Evolutionary conservation across 2,888 invertebrate species (phyloP).

Genomic region (Salpingus planirostris): DNA sequence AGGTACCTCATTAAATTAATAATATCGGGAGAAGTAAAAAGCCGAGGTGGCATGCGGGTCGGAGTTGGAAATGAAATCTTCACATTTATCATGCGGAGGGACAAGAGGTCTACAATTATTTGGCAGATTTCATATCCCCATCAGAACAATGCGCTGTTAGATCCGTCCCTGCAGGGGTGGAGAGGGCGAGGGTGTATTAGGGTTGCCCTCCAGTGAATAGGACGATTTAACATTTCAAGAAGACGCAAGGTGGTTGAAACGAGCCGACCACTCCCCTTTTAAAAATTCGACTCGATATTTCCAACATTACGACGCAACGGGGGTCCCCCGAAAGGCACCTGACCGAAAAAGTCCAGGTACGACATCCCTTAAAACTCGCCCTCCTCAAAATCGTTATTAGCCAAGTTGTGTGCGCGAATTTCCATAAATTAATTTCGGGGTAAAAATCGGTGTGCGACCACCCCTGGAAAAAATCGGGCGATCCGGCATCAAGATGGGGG

Average conservation of each 20-base stretch:
- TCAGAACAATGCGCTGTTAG: conserved; percentile 24
- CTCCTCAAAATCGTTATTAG: too few relatives aligned
- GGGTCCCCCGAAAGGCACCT: too few relatives aligned
- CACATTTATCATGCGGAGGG: conserved; percentile 33
- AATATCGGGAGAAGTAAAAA: conserved; percentile 11
- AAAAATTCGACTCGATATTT: conserved; percentile 25
- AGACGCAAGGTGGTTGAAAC: conserved; percentile 37
- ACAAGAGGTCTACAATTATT: conserved; percentile 34
- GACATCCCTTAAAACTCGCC: too few relatives aligned
- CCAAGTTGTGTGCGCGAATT: too few relatives aligned
- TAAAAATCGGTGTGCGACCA: not conserved
- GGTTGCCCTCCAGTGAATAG: conserved; percentile 23
- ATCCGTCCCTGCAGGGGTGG: conserved; percentile 11
- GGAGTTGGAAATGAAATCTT: conserved; percentile 25
- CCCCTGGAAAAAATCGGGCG: conserved; percentile 2
- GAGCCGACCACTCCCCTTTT: conserved; percentile 32
- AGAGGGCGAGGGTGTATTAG: conserved; percentile 14
- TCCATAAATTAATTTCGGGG: not conserved
- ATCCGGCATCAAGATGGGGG: too few relatives aligned
- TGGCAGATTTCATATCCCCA: conserved; percentile 35
- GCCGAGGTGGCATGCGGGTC: conserved; percentile 1
- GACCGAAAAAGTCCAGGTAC: too few relatives aligned
- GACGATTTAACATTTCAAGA: conserved; percentile 32
- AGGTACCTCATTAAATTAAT: conserved; percentile 23
- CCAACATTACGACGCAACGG: conserved; percentile 31